Conservation (phyloP, 2,113 vertebrate species). For the Pelmatolapia mariae region DNA sequence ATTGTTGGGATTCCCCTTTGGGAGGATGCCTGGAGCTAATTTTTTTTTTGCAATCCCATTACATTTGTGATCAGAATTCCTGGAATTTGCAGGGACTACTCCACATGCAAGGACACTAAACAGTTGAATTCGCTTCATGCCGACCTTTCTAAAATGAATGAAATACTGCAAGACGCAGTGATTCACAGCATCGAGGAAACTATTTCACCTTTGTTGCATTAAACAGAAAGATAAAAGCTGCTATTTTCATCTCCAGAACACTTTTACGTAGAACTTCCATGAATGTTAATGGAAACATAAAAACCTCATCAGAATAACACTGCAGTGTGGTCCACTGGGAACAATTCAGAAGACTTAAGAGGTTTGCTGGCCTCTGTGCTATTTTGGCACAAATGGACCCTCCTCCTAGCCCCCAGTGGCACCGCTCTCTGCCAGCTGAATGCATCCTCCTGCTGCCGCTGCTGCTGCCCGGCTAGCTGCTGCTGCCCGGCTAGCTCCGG, state of each 20-base stretch:
- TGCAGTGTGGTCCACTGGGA: background rate
- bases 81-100: background rate
- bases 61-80: background rate
- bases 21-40: background rate
- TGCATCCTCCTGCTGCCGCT: conserved; percentile 27
- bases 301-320: background rate
- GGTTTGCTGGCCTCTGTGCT: background rate
- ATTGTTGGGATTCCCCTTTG: background rate
- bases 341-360: conserved; percentile 14
- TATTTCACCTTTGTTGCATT: background rate
- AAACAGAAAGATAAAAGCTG: background rate
- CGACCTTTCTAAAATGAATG: background rate
- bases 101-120: background rate
- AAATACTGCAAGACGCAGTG: background rate
- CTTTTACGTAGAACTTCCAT: background rate
- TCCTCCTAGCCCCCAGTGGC: conserved; percentile 23
- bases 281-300: background rate
- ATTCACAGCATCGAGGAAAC: background rate
- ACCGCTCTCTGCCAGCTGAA: conserved; percentile 29
- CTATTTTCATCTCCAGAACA: background rate
- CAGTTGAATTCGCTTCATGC: background rate
- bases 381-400: conserved; percentile 20
- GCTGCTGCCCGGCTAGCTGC: conserved; percentile 25
- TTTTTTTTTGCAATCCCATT: background rate
- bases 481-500: conserved; percentile 6